phyloP scores from a whole-genome alignment of 2,888 invertebrate species.

The Elegia similella region DNA sequence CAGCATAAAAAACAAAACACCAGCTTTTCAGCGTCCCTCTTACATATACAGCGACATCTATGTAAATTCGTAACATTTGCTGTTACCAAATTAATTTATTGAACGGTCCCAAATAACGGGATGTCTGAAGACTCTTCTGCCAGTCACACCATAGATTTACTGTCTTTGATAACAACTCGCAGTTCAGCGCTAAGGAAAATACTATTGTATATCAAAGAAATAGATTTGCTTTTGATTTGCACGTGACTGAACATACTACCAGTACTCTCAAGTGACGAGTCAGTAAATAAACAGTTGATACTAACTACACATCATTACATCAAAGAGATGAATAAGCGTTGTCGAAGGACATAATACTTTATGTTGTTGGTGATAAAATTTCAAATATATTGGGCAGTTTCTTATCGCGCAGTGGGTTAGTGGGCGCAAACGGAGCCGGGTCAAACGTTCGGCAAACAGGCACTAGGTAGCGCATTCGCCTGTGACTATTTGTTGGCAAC shows the following conservation, averaged over 20 bases:
- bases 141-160: slow-evolving; percentile 55
- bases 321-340: slow-evolving; percentile 64
- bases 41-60: slow-evolving; percentile 16
- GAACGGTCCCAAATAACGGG: slow-evolving; percentile 71
- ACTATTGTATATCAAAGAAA: slow-evolving; percentile 28
- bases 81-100: slow-evolving; percentile 69
- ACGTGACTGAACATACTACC: slow-evolving; percentile 40
- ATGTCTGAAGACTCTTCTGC: slow-evolving; percentile 70
- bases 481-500: slow-evolving; percentile 55
- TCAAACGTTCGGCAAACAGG: slow-evolving; percentile 73
- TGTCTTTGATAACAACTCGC: slow-evolving; percentile 29
- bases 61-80: slow-evolving; percentile 18
- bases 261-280: slow-evolving; percentile 39
- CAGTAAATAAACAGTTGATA: slow-evolving; percentile 79
- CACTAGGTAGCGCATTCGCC: slow-evolving; percentile 54
- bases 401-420: slow-evolving; percentile 71
- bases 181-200: slow-evolving; percentile 27
- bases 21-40: no score
- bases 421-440: slow-evolving; percentile 68
- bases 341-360: slow-evolving; percentile 61
- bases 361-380: slow-evolving; percentile 43
- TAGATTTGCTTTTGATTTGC: slow-evolving; percentile 39
- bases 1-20: no score
- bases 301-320: slow-evolving; percentile 75
- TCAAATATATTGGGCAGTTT: slow-evolving; percentile 46